phyloP scores from a whole-genome alignment of 2,113 vertebrate species.

The Piprites chloris region DNA sequence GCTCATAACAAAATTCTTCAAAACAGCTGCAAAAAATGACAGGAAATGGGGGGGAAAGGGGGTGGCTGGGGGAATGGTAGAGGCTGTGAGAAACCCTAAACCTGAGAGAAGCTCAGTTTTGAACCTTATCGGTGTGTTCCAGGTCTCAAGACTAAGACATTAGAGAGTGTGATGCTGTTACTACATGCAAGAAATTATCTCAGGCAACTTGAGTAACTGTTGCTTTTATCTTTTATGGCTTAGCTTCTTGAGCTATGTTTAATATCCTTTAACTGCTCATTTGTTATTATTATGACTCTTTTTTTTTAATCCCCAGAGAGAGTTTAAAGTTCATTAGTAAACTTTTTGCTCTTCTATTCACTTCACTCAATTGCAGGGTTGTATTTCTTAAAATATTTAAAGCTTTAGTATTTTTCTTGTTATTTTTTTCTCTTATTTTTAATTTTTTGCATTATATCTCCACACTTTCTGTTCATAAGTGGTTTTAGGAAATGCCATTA shows the following conservation, averaged over 20 bases:
- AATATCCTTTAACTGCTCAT: slow-evolving; percentile 27
- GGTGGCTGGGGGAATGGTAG: not conserved
- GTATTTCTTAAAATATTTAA: not conserved
- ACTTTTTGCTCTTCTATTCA: not conserved
- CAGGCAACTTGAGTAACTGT: not conserved
- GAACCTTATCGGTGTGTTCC: not conserved
- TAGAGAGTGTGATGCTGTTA: not conserved
- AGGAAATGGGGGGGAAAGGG: not conserved
- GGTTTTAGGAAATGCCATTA: not conserved
- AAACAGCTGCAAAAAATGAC: not conserved
- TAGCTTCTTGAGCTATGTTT: not conserved
- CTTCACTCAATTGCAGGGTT: not conserved
- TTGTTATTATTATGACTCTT: not conserved
- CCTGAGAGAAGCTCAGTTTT: not conserved
- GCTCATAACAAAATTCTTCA: not conserved
- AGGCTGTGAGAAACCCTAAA: not conserved
- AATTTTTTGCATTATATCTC: not conserved
- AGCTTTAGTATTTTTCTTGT: not conserved
- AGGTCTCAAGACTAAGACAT: not conserved
- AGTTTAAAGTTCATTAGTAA: slow-evolving; percentile 24
- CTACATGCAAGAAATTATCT: not conserved
- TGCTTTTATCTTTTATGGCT: slow-evolving; percentile 34
- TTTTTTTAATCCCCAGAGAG: not conserved
- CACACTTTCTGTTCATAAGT: not conserved
- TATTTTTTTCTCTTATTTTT: not conserved